Conservation (phyloP, 2,888 invertebrate genomes). For the Thecophora atra region DNA sequence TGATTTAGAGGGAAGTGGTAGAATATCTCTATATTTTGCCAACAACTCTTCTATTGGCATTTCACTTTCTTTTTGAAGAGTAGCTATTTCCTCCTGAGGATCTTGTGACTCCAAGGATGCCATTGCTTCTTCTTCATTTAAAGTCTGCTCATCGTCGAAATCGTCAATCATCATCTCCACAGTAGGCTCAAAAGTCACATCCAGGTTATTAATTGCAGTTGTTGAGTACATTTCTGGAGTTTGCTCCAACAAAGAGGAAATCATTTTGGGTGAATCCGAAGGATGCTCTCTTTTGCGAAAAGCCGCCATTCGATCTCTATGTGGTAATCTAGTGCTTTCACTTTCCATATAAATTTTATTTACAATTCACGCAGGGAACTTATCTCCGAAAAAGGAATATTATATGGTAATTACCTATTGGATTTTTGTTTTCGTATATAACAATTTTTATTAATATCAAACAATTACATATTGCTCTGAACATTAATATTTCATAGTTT, state of each 20-base stretch:
- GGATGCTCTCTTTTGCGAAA: conserved; percentile 39
- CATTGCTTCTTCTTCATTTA: conserved; percentile 96
- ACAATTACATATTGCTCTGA: too few relatives aligned
- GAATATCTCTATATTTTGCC: conserved; percentile 82
- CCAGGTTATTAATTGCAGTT: conserved; percentile 49
- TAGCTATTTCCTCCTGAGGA: conserved; percentile 87
- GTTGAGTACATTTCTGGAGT: conserved; percentile 60
- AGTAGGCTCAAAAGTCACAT: conserved; percentile 85
- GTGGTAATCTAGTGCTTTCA: too few relatives aligned
- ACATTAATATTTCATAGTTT: too few relatives aligned
- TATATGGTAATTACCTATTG: too few relatives aligned
- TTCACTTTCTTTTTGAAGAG: conserved; percentile 90
- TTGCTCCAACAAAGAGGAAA: conserved; percentile 44
- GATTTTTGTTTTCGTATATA: too few relatives aligned
- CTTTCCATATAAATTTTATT: too few relatives aligned
- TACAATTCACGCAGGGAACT: too few relatives aligned
- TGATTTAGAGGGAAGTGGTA: conserved; percentile 61
- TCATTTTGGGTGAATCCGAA: conserved; percentile 36
- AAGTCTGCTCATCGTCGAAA: conserved; percentile 95
- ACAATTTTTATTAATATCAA: too few relatives aligned
- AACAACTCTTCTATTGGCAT: conserved; percentile 95
- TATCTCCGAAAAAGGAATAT: too few relatives aligned
- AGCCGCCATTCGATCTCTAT: too few relatives aligned
- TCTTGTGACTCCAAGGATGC: conserved; percentile 87
- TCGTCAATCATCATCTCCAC: conserved; percentile 98